Conservation (phyloP, 2,888 invertebrate species). For the Aleiodes alternator region DNA sequence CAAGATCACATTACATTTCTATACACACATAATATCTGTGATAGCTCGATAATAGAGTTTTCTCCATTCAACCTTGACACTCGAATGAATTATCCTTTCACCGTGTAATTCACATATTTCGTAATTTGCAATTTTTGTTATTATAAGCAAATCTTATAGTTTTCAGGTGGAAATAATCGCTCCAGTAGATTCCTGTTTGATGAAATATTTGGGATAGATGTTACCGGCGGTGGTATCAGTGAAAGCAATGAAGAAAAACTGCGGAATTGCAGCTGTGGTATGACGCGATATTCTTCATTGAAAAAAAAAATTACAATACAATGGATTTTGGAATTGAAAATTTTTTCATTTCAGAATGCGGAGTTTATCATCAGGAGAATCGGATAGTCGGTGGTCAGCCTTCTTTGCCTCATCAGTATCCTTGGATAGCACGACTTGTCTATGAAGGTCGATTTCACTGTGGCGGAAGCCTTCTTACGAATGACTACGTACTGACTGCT, state of each 20-base stretch:
- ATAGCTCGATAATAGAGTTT: not conserved
- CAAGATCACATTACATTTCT: slow-evolving; percentile 7
- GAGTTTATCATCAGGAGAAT: slow-evolving; percentile 89
- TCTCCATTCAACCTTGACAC: slow-evolving; percentile 24
- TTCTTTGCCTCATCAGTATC: slow-evolving; percentile 88
- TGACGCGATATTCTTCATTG: slow-evolving; percentile 64
- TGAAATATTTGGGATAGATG: slow-evolving; percentile 82
- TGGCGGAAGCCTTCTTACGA: slow-evolving; percentile 88
- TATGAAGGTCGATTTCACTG: slow-evolving; percentile 94
- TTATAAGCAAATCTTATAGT: slow-evolving; percentile 49
- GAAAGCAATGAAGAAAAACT: slow-evolving; percentile 77
- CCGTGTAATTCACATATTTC: not conserved
- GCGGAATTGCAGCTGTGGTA: slow-evolving; percentile 86
- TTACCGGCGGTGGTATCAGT: slow-evolving; percentile 57
- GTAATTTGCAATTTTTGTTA: slow-evolving; percentile 31
- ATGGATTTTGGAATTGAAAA: slow-evolving; percentile 24
- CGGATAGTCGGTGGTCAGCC: slow-evolving; percentile 91
- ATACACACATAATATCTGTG: not conserved
- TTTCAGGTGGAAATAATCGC: slow-evolving; percentile 74
- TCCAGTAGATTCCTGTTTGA: slow-evolving; percentile 84
- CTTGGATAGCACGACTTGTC: slow-evolving; percentile 91
- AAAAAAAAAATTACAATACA: not conserved
- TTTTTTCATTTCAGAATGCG: slow-evolving; percentile 81
- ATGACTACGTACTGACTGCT: slow-evolving; percentile 90
- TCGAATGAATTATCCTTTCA: not conserved